Evolutionary conservation across 2,888 invertebrate genomes (phyloP).

Genomic region (Coelogynopora nodosa): DNA sequence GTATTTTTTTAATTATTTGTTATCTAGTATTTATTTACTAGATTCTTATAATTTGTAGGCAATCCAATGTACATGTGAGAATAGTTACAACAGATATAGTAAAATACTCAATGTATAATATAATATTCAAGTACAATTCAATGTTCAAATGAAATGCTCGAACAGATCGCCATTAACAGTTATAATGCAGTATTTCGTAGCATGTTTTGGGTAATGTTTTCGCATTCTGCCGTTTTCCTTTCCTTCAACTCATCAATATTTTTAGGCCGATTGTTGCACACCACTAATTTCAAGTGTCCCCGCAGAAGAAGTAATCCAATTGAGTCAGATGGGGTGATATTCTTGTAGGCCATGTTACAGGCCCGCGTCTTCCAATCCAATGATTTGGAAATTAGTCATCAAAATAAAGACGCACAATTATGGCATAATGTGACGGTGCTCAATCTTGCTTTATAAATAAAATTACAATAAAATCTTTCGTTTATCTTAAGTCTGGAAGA

Average conservation of each 20-base stretch:
- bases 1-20: too few species aligned
- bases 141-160: background rate
- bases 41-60: too few species aligned
- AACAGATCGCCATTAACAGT: background rate
- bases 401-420: constrained; percentile 29
- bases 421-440: constrained; percentile 36
- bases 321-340: too few species aligned
- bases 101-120: background rate
- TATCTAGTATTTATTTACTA: too few species aligned
- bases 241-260: background rate
- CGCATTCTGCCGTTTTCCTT: background rate
- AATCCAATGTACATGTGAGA: background rate
- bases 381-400: constrained; percentile 15
- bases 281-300: background rate
- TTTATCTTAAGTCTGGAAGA: background rate
- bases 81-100: background rate
- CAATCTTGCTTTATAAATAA: constrained; percentile 38
- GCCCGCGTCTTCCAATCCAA: constrained; percentile 35
- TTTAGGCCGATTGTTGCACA: background rate
- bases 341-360: constrained; percentile 36
- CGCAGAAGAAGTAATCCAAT: too few species aligned
- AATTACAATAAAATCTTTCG: background rate
- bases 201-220: background rate
- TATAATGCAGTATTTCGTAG: background rate
- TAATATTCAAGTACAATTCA: background rate